Base-by-base conservation (phyloP, 2,888 invertebrate species). In the Cecidostiba fungosa region DNA sequence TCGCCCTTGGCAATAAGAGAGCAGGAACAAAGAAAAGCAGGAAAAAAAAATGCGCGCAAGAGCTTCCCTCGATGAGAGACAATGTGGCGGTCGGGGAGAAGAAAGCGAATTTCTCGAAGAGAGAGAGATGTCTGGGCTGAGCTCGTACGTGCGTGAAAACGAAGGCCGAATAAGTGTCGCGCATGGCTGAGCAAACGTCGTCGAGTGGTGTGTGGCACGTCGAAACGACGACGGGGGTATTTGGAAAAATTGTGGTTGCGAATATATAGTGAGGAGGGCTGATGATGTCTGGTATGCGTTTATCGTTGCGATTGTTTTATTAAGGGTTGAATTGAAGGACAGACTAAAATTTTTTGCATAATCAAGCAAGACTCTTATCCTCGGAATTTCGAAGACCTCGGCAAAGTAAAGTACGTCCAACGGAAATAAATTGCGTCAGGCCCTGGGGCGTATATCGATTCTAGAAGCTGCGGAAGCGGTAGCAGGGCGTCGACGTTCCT, bases 131-230 rank as follows among this genome's bases (percentile, higher is more conserved):
- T 82, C 80, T 81, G 72, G 36, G 62, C 47, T n/a, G 78, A 69
- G 77, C 54, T 47, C 80, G 70, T 83, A 81, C 80, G 77, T 82
- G 74, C 84, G 77, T 70, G 74, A 80, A 88, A 77, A 77, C 86
- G 85, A 86, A 87, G 78, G 85, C 86, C 77, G 77, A 39, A 39
- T 19, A 50, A 73, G 83, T 74, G 62, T 29, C 66, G 69, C 76
- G 83, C 84, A 79, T 73, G 73, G 66, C 66, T 79, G 78, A 84
- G 43, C 73, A 78, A 62, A 23, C 23, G 50, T 69, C 70, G 77
- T 43, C 78, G 47, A 78, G 47, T 73, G 73, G 73, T 14, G 23
- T 6, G 39, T 5, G 36, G 39, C n/a, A n/a, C n/a, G n/a, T n/a
- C n/a, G n/a, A n/a, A n/a, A n/a, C n/a, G n/a, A 8, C 32, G 32